Evolutionary conservation across 30 jellyfish, hydroid and myxozoan species (phyloP).

Genomic region (Nemopilema nomurai): DNA sequence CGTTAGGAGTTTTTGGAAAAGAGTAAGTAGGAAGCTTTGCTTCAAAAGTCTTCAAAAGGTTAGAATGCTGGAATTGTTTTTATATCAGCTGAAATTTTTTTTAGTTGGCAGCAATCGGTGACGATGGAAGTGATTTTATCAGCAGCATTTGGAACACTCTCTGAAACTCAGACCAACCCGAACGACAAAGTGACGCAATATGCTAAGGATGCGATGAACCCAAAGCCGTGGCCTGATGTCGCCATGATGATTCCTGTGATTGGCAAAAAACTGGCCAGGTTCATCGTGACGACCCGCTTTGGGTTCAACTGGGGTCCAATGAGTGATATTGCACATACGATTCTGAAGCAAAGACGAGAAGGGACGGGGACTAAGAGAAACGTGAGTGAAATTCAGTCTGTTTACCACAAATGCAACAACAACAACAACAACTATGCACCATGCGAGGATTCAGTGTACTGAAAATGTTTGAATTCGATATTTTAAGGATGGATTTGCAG

Average conservation of each 20-base stretch:
- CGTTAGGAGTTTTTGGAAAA: too few relatives aligned
- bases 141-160: slow-evolving; percentile 58
- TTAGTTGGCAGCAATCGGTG: slow-evolving; percentile 58
- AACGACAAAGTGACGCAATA: slow-evolving; percentile 35
- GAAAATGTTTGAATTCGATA: too few relatives aligned
- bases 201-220: slow-evolving; percentile 50
- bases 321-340: slow-evolving; percentile 16
- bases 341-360: slow-evolving; percentile 20
- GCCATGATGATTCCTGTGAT: slow-evolving; percentile 43
- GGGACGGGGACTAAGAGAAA: background rate
- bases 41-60: too few relatives aligned
- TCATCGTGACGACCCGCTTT: slow-evolving; percentile 9
- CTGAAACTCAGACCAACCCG: slow-evolving; percentile 69
- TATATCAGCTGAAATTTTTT: too few relatives aligned
- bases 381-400: slow-evolving; percentile 4
- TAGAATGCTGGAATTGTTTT: too few relatives aligned
- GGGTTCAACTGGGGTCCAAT: slow-evolving; percentile 40
- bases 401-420: too few relatives aligned
- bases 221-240: slow-evolving; percentile 25
- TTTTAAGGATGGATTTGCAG: too few relatives aligned
- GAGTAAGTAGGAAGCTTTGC: too few relatives aligned
- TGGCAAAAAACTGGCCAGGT: slow-evolving; percentile 28
- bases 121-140: slow-evolving; percentile 72
- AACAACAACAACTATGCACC: too few relatives aligned
- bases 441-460: too few relatives aligned